These are phyloP conservation scores for Archivesica marissinica DNA, from an alignment of 1,140 invertebrate genomes.

Conservation along the genomic window DNA sequence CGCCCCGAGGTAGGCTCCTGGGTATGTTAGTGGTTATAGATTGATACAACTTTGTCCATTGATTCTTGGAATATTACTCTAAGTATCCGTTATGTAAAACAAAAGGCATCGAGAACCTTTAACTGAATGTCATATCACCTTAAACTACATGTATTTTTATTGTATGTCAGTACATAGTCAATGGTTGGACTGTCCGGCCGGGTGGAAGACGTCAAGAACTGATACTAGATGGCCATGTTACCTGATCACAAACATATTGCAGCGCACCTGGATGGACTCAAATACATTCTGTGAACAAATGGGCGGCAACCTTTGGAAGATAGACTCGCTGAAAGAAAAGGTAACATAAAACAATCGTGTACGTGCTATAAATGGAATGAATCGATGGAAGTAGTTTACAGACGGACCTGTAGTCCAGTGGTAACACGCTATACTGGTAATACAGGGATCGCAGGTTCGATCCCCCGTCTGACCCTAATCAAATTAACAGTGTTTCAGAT, in stretches of 20 bases:
- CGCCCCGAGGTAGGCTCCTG: neutral
- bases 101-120: neutral
- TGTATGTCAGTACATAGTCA: conserved; percentile 10
- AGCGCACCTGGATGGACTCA: conserved; percentile 22
- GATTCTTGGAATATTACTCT: too few species aligned
- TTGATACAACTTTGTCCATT: too few species aligned
- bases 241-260: conserved; percentile 50
- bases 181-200: conserved; percentile 31
- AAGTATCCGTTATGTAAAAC: too few species aligned
- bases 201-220: neutral
- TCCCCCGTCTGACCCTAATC: too few species aligned
- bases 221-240: conserved; percentile 45
- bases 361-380: too few species aligned
- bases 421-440: too few species aligned
- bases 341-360: neutral
- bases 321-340: conserved; percentile 33
- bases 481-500: too few species aligned
- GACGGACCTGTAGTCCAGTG: too few species aligned
- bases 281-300: conserved; percentile 47
- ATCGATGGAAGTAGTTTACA: too few species aligned
- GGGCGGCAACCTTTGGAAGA: conserved; percentile 41
- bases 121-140: neutral
- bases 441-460: too few species aligned
- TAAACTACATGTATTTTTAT: neutral
- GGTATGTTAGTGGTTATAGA: too few species aligned